Percentiles rank a stretch among this genome's conserved stretches.
phyloP scores from a whole-genome alignment of 2,113 vertebrate species.

The Agelaius phoeniceus region DNA sequence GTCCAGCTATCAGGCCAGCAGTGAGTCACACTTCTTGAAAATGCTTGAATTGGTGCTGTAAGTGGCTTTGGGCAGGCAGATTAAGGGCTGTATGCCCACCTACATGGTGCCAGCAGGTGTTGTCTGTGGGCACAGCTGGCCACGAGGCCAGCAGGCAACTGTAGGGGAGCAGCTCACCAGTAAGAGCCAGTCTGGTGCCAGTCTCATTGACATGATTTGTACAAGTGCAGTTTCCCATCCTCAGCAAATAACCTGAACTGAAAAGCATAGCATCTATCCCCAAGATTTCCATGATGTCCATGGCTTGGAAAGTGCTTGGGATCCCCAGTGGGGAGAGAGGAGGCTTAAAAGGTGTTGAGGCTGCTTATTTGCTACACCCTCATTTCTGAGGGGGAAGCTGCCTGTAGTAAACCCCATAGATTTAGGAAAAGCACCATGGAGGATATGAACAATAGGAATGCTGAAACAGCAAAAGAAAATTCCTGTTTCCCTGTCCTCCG shows the following conservation, averaged over 20 bases:
- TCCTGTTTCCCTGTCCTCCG: no score
- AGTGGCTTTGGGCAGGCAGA: background rate
- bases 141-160: rapidly evolving
- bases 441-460: no score
- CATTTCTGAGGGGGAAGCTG: background rate
- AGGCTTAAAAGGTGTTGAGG: background rate
- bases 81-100: background rate
- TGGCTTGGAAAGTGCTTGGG: background rate
- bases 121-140: background rate
- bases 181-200: background rate
- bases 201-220: background rate
- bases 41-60: background rate
- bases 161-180: background rate
- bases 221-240: background rate
- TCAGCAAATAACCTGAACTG: background rate
- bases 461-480: no score
- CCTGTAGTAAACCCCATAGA: no score
- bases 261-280: background rate
- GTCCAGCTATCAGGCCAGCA: background rate
- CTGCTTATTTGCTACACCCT: background rate
- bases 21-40: background rate
- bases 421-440: no score
- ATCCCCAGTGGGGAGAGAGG: background rate
- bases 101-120: background rate
- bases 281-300: background rate